Conservation (phyloP, 30 jellyfish, hydroid and myxozoan genomes). For the Aurelia coerulea region DNA sequence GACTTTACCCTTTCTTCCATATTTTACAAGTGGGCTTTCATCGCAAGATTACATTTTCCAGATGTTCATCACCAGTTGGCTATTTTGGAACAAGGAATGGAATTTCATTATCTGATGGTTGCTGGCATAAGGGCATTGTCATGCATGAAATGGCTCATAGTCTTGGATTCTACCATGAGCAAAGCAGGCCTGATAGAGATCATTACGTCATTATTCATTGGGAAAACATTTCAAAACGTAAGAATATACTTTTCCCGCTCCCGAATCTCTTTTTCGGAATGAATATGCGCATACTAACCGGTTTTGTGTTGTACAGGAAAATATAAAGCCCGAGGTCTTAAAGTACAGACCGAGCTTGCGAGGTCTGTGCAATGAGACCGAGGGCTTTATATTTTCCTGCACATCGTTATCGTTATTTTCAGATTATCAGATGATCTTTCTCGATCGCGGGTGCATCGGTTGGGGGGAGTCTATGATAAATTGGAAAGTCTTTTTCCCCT, state of each 20-base stretch:
- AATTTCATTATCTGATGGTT: conserved; percentile 78
- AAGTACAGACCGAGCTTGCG: too few relatives aligned
- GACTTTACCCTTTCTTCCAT: too few relatives aligned
- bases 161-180: conserved; percentile 77
- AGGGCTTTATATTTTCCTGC: background rate
- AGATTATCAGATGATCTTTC: too few relatives aligned
- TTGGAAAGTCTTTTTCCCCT: too few relatives aligned
- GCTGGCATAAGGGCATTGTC: conserved; percentile 75
- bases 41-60: background rate
- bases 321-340: too few relatives aligned
- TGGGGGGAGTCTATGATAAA: too few relatives aligned
- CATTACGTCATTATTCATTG: conserved; percentile 58
- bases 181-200: conserved; percentile 80
- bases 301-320: too few relatives aligned
- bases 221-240: conserved; percentile 60
- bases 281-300: too few relatives aligned
- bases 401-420: background rate
- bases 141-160: conserved; percentile 95
- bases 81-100: conserved; percentile 54
- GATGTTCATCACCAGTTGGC: conserved; percentile 92
- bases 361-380: background rate
- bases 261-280: background rate
- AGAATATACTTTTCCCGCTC: background rate
- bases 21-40: background rate
- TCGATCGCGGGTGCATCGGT: too few relatives aligned